Conservation (phyloP, 2,888 invertebrate species). For the Nineta flava region DNA sequence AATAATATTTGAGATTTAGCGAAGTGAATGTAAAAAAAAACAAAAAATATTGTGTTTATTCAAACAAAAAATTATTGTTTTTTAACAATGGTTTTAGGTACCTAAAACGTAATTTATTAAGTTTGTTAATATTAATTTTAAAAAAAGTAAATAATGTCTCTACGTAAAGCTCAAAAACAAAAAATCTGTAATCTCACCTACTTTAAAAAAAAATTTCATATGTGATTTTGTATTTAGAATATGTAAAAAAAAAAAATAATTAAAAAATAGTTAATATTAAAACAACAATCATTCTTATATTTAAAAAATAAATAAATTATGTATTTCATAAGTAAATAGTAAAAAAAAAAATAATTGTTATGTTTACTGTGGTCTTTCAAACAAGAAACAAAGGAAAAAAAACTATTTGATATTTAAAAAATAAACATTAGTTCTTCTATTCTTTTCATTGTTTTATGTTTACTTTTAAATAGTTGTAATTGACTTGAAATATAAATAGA, state of each 20-base stretch:
- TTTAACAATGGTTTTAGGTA: neutral
- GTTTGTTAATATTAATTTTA: neutral
- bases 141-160: neutral
- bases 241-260: neutral
- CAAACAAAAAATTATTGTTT: too few species aligned
- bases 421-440: too few species aligned
- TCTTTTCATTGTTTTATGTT: too few species aligned
- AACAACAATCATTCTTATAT: constrained; percentile 2
- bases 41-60: neutral
- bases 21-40: neutral
- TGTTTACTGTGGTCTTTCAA: constrained; percentile 6
- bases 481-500: too few species aligned
- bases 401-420: neutral
- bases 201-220: neutral
- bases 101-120: neutral
- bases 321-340: constrained; percentile 3
- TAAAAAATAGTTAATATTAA: neutral
- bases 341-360: constrained; percentile 2
- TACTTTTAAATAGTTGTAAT: too few species aligned
- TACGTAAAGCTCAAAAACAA: constrained; percentile 1
- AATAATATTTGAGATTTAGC: neutral
- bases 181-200: neutral
- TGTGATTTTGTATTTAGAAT: constrained; percentile 4
- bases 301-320: constrained; percentile 11
- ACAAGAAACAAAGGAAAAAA: neutral